Evolutionary conservation across 2,113 vertebrate species (phyloP).

Genomic region (Polypterus senegalus): DNA sequence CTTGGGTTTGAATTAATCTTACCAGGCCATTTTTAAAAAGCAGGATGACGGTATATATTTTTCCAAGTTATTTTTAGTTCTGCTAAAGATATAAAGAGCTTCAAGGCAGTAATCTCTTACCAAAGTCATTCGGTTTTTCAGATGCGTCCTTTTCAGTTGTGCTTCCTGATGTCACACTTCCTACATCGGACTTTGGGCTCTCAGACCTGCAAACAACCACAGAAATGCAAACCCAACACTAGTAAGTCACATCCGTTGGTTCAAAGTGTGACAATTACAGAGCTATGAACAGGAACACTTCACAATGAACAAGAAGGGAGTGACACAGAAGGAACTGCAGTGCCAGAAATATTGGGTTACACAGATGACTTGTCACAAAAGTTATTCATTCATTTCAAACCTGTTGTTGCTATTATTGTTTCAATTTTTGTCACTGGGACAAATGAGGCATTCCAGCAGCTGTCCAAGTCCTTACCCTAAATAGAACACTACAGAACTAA

Average conservation of each 20-base stretch:
- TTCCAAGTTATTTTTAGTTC: slow-evolving; percentile 15
- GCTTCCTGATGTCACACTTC: slow-evolving; percentile 44
- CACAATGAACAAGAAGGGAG: too few species aligned
- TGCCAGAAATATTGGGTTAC: slow-evolving; percentile 3
- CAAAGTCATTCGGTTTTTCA: slow-evolving; percentile 78
- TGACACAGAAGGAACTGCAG: background rate
- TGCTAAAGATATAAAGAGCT: slow-evolving; percentile 12
- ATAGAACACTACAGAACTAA: background rate
- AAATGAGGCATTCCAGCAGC: background rate
- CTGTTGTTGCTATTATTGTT: background rate
- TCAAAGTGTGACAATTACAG: background rate
- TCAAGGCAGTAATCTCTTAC: slow-evolving; percentile 55
- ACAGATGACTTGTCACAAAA: background rate
- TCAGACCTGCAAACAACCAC: slow-evolving; percentile 72
- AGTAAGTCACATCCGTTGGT: background rate
- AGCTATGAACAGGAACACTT: background rate
- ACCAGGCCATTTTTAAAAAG: background rate
- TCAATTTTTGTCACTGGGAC: background rate
- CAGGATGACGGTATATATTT: background rate
- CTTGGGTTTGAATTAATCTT: too few species aligned
- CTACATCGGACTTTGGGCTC: slow-evolving; percentile 75
- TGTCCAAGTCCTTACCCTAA: background rate
- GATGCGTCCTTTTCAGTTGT: slow-evolving; percentile 69
- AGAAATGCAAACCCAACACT: slow-evolving; percentile 18
- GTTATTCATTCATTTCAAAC: background rate